Evolutionary conservation across 2,888 invertebrate species (phyloP).

Genomic region (Drosophila mimetica): DNA sequence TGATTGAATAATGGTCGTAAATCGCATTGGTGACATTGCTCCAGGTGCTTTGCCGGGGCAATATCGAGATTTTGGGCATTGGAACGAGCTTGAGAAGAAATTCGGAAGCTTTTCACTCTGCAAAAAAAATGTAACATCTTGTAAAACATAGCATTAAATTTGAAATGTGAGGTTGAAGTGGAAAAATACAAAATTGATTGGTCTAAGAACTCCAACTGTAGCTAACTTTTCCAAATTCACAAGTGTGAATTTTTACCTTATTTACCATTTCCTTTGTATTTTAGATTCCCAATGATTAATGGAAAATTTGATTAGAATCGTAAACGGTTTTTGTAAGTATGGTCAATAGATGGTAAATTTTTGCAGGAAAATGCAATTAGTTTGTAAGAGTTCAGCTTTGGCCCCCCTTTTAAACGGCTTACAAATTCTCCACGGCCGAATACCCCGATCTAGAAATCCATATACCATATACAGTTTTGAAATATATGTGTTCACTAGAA

Average conservation of each 20-base stretch:
- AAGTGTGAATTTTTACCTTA: no score
- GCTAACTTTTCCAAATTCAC: no score
- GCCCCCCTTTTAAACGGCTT: background rate
- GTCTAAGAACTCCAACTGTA: no score
- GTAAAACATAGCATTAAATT: background rate
- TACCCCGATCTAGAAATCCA: background rate
- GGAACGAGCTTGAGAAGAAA: background rate
- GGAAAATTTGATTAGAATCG: background rate
- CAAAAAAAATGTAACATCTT: background rate
- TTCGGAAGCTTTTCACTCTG: background rate
- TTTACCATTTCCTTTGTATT: no score
- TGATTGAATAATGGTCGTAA: conserved; percentile 80
- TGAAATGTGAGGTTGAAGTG: background rate
- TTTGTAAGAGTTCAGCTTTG: background rate
- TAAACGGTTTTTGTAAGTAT: background rate
- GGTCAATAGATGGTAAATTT: background rate
- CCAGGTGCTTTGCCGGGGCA: conserved; percentile 33
- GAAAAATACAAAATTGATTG: background rate
- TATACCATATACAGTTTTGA: no score
- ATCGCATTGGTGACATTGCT: conserved; percentile 78
- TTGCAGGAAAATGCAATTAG: background rate
- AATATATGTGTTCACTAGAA: conserved; percentile 3
- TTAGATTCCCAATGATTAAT: no score
- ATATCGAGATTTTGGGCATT: conserved; percentile 21
- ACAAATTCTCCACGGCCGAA: background rate